phyloP scores from a whole-genome alignment of 2,113 vertebrate species.

The Corydoras maculifer region DNA sequence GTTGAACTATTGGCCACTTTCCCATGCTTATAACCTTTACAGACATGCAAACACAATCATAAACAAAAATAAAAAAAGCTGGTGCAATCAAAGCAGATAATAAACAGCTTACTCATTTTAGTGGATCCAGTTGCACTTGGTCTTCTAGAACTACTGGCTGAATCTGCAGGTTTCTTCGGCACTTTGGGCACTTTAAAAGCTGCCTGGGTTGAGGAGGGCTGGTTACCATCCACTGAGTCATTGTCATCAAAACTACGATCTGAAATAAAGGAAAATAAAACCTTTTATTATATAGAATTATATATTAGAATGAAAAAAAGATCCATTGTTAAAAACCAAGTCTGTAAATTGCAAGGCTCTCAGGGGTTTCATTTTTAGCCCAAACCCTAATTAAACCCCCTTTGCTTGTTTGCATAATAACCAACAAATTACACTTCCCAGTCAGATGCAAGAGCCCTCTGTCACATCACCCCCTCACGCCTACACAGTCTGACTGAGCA shows the following conservation, averaged over 20 bases:
- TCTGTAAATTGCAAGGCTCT: not conserved
- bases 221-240: slow-evolving; percentile 93
- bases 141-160: slow-evolving; percentile 73
- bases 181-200: slow-evolving; percentile 88
- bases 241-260: slow-evolving; percentile 98
- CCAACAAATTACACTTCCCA: slow-evolving; percentile 1
- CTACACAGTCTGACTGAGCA: slow-evolving; percentile 26
- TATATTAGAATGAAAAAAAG: not conserved
- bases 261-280: slow-evolving; percentile 47
- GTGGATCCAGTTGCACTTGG: slow-evolving; percentile 81
- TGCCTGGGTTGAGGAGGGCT: slow-evolving; percentile 80
- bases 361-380: not conserved
- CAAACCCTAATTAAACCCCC: not conserved
- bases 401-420: not conserved
- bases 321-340: not conserved
- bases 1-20: too few species aligned
- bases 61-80: too few species aligned
- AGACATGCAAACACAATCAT: too few species aligned
- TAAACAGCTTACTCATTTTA: slow-evolving; percentile 70
- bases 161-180: slow-evolving; percentile 84
- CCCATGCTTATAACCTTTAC: too few species aligned
- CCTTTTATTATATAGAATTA: not conserved
- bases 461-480: slow-evolving; percentile 28
- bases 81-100: too few species aligned
- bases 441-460: not conserved